These are phyloP conservation scores for Stomatorhinus walkeri DNA, from an alignment of 2,797 vertebrate species.

Conservation along the genomic window DNA sequence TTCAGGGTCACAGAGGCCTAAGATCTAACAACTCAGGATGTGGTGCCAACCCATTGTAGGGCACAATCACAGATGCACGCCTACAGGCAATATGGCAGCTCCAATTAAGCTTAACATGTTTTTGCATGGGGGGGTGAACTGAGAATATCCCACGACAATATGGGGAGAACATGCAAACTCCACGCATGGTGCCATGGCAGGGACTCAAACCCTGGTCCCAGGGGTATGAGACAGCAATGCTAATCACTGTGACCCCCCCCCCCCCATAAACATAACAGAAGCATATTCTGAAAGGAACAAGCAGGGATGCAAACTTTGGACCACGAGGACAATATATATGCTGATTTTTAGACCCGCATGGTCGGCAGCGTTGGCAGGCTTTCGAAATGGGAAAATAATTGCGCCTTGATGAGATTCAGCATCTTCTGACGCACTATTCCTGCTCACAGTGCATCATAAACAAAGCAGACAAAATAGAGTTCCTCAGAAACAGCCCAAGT, in stretches of 20 bases:
- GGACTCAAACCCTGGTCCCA: not conserved
- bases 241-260: not conserved
- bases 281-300: not conserved
- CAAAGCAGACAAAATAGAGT: not conserved
- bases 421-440: not conserved
- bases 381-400: not conserved
- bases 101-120: not conserved
- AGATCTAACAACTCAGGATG: not conserved
- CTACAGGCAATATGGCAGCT: not conserved
- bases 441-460: not conserved
- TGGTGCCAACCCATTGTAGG: not conserved
- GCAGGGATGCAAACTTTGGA: not conserved
- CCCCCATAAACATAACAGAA: not conserved
- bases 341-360: not conserved
- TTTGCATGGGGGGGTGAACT: not conserved
- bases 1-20: not conserved
- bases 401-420: not conserved
- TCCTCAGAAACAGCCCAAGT: not conserved
- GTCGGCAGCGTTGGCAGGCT: not conserved
- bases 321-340: not conserved
- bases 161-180: not conserved
- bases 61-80: not conserved
- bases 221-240: not conserved
- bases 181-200: not conserved
- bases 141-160: not conserved